These are phyloP conservation scores for Aepyceros melampus DNA, from an alignment of 2,113 vertebrate species.

Conservation along the genomic window DNA sequence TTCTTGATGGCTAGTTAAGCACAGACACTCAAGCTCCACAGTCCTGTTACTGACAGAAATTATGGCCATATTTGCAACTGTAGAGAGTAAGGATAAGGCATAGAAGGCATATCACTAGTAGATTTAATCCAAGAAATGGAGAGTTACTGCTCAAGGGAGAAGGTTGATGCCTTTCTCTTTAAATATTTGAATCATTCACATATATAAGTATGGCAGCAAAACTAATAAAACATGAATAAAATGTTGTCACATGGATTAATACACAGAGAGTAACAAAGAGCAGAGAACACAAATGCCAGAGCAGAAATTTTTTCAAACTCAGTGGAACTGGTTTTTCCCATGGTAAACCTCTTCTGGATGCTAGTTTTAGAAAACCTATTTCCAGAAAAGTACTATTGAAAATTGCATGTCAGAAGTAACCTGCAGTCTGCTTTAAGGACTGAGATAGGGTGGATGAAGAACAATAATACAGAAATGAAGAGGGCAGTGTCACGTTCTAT, in stretches of 20 bases:
- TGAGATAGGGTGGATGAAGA: no score
- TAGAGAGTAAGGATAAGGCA: not conserved
- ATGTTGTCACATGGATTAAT: not conserved
- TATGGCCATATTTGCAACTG: not conserved
- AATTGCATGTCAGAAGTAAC: not conserved
- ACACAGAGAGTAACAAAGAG: not conserved
- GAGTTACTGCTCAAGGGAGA: not conserved
- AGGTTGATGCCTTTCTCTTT: not conserved
- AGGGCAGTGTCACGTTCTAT: fast-evolving
- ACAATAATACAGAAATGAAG: not conserved
- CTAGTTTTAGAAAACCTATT: not conserved
- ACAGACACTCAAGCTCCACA: not conserved
- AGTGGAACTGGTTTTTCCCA: not conserved
- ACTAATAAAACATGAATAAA: not conserved
- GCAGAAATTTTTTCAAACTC: not conserved
- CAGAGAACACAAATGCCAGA: not conserved
- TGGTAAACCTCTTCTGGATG: not conserved
- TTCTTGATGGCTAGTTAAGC: not conserved
- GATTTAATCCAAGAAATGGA: not conserved
- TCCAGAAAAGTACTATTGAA: not conserved
- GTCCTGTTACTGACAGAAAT: not conserved
- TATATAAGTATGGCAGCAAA: not conserved
- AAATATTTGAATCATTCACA: not conserved
- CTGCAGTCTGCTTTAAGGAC: not conserved
- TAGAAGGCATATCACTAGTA: no score